Conservation (phyloP, 2,113 vertebrate species). For the Rhinichthys klamathensis region DNA sequence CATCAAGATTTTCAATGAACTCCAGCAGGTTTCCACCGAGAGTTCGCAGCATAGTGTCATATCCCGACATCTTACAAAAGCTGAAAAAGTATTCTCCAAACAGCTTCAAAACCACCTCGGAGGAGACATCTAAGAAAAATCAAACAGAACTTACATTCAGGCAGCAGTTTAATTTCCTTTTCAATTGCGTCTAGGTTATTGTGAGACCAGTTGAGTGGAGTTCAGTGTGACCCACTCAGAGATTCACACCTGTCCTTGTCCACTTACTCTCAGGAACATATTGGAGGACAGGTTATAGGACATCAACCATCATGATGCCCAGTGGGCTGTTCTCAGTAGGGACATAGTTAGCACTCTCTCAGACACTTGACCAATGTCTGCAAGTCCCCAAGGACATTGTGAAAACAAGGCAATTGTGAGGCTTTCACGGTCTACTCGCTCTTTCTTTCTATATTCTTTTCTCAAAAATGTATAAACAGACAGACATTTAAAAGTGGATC, state of each 20-base stretch:
- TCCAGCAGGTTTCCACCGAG: slow-evolving; percentile 80
- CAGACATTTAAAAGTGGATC: slow-evolving; percentile 11
- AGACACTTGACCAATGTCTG: slow-evolving; percentile 18
- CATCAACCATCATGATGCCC: slow-evolving; percentile 16
- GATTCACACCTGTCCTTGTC: slow-evolving; percentile 53
- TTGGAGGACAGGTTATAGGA: slow-evolving; percentile 1
- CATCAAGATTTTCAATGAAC: slow-evolving; percentile 84
- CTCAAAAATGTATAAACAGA: not conserved
- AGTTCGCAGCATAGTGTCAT: slow-evolving; percentile 81
- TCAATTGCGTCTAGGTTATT: not conserved
- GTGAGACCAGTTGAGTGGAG: not conserved
- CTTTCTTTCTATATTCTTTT: not conserved
- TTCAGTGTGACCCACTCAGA: slow-evolving; percentile 28
- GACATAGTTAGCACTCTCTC: slow-evolving; percentile 63
- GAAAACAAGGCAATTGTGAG: slow-evolving; percentile 8
- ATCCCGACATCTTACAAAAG: slow-evolving; percentile 84
- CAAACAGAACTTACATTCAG: not conserved
- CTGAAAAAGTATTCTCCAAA: slow-evolving; percentile 84
- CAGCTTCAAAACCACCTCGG: slow-evolving; percentile 79
- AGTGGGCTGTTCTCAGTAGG: slow-evolving; percentile 47
- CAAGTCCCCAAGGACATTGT: slow-evolving; percentile 43
- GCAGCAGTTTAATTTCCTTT: not conserved
- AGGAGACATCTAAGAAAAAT: slow-evolving; percentile 70
- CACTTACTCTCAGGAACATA: slow-evolving; percentile 8
- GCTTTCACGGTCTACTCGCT: not conserved